These are phyloP conservation scores for Lithophane ornitopus DNA, from an alignment of 2,888 invertebrate species.

Conservation along the genomic window DNA sequence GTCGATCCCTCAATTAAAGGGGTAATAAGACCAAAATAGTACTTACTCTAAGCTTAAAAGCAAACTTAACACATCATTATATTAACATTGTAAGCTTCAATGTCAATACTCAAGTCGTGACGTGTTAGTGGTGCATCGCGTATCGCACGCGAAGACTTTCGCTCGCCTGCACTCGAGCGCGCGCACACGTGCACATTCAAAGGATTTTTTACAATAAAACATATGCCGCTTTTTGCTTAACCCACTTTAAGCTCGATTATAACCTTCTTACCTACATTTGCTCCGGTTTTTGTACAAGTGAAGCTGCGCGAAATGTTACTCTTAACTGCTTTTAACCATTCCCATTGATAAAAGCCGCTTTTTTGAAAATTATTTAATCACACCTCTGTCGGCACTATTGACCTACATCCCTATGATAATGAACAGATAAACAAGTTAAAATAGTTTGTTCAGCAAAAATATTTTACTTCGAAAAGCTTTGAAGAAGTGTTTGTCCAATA, in stretches of 20 bases:
- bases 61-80: constrained; percentile 1
- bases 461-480: background rate
- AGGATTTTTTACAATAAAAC: constrained; percentile 89
- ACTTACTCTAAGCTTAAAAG: background rate
- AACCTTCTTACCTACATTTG: constrained; percentile 91
- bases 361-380: constrained; percentile 25
- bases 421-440: background rate
- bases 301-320: constrained; percentile 70
- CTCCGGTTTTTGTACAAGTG: constrained; percentile 84
- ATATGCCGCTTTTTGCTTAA: constrained; percentile 90
- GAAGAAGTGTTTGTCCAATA: background rate
- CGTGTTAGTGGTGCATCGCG: constrained; percentile 64
- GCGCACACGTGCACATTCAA: constrained; percentile 89
- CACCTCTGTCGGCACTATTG: constrained; percentile 32
- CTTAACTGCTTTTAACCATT: constrained; percentile 63
- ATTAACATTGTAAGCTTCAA: constrained; percentile 23
- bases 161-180: constrained; percentile 79
- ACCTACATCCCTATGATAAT: constrained; percentile 42
- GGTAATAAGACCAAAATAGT: background rate
- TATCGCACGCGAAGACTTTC: constrained; percentile 78
- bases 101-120: constrained; percentile 51
- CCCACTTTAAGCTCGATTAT: constrained; percentile 90
- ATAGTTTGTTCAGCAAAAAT: background rate
- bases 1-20: background rate
- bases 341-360: constrained; percentile 53